Evolutionary conservation across 2,797 vertebrate species (phyloP), one percentile per base, ranked within the genome.

Genomic region (Micropoecilia bifurca): DNA sequence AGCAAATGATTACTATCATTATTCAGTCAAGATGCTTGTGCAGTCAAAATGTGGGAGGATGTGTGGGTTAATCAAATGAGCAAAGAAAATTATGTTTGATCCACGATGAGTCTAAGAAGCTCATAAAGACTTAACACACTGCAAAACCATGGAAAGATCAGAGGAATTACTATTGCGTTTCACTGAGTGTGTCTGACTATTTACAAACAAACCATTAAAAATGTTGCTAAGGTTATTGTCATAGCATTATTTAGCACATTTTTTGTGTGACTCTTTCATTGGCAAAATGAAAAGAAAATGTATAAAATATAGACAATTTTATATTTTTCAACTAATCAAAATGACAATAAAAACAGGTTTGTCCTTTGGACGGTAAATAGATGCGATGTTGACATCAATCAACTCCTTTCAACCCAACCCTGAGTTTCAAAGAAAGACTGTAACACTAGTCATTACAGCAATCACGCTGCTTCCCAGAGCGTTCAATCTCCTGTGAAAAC

Each of bases 1-100:
- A 80, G 80, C 72, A 33, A 71, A 83, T 91, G 87, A 94, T 94
- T 93, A 90, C 86, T 79, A 90, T 93, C 83, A 94, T 95, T 92
- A 91, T 83, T 88, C 88, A 92, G 78, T 89, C 91, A 92, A 88
- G 82, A 78, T 80, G 87, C 76, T 84, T 73, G 69, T 73, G 81
- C 82, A 90, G 90, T 91, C 87, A 91, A 85, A 84, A 87, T 77
- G 89, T 89, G 80, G 90, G 91, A 82, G 77, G 83, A 75, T 80
- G 81, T 88, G 88, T 79, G 79, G 80, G 83, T 87, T 81, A 86
- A 79, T 89, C 83, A 90, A 90, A 92, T 88, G 78, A 91, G 82
- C 77, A 86, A 88, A 76, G 71, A 76, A 84, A 91, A 91, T 91
- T 66, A 88, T 76, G 82, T 79, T 76, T 61, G 76, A 74, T 82